Conservation (phyloP, 2,113 vertebrate genomes). For the Passer domesticus region DNA sequence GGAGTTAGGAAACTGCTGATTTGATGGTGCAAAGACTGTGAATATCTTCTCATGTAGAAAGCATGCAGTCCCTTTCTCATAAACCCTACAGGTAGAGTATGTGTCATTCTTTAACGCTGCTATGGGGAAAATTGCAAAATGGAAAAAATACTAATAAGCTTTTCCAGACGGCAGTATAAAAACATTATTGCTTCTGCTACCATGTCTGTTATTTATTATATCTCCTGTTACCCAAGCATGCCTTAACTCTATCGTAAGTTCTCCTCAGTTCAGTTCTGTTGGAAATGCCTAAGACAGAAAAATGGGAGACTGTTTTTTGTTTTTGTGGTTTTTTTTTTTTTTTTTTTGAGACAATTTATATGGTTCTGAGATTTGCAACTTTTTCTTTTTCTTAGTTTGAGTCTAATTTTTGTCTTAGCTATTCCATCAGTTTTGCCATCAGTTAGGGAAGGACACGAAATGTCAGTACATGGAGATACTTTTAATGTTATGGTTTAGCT, state of each 20-base stretch:
- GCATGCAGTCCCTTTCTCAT: conserved; percentile 41
- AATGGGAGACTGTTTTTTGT: not conserved
- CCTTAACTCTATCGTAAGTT: not conserved
- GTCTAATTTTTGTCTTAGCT: not conserved
- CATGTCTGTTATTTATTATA: conserved; percentile 60
- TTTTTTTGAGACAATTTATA: not conserved
- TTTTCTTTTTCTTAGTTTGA: not conserved
- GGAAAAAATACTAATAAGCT: conserved; percentile 65
- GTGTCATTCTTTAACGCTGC: conserved; percentile 33
- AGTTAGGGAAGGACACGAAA: not conserved
- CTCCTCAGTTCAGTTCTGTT: not conserved
- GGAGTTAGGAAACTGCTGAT: conserved; percentile 32
- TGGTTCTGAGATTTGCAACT: not conserved
- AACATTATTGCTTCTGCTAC: conserved; percentile 56
- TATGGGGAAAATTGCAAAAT: conserved; percentile 60
- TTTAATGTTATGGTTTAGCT: not conserved
- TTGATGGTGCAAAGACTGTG: conserved; percentile 23
- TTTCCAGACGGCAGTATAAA: conserved; percentile 65
- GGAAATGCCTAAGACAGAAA: not conserved
- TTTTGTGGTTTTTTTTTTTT: too few relatives aligned
- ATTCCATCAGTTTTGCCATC: not conserved
- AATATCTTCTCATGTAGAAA: conserved; percentile 57
- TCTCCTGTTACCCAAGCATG: not conserved
- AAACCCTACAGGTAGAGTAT: conserved; percentile 59
- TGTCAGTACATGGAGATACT: not conserved